These are phyloP conservation scores for Zosterops lateralis DNA, from an alignment of 2,113 vertebrate genomes.

Conservation along the genomic window DNA sequence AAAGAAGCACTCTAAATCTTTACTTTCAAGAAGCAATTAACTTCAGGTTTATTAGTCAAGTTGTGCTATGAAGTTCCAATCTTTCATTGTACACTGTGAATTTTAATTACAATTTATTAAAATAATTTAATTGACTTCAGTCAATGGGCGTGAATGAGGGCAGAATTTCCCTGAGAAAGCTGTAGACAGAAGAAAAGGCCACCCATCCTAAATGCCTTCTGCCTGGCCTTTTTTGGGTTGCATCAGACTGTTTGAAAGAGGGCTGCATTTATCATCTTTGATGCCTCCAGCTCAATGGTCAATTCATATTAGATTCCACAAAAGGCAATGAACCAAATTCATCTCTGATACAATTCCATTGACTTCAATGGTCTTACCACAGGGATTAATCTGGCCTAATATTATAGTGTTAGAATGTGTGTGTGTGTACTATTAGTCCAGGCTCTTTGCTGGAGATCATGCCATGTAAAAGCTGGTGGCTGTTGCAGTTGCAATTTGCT, in stretches of 20 bases:
- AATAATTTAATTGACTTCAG: slow-evolving; percentile 68
- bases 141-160: slow-evolving; percentile 59
- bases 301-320: slow-evolving; percentile 36
- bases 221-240: slow-evolving; percentile 61
- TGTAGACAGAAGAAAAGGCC: slow-evolving; percentile 52
- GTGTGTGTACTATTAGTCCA: slow-evolving; percentile 10
- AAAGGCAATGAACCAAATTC: slow-evolving; percentile 61
- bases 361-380: slow-evolving; percentile 56
- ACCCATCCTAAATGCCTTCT: slow-evolving; percentile 61
- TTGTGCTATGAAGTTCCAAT: slow-evolving; percentile 57
- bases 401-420: slow-evolving; percentile 30
- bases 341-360: slow-evolving; percentile 56
- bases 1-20: slow-evolving; percentile 52
- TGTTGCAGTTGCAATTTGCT: slow-evolving; percentile 66
- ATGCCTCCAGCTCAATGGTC: slow-evolving; percentile 41
- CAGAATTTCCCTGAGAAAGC: slow-evolving; percentile 66
- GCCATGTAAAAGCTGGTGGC: slow-evolving; percentile 50
- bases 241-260: slow-evolving; percentile 57
- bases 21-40: slow-evolving; percentile 65
- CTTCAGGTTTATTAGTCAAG: slow-evolving; percentile 68
- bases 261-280: slow-evolving; percentile 47
- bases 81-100: slow-evolving; percentile 52
- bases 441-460: slow-evolving; percentile 35
- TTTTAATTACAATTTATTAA: slow-evolving; percentile 69
- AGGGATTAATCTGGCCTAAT: slow-evolving; percentile 56